These are phyloP conservation scores for Trypoxylon attenuatum DNA, from an alignment of 2,888 invertebrate species.

Conservation along the genomic window DNA sequence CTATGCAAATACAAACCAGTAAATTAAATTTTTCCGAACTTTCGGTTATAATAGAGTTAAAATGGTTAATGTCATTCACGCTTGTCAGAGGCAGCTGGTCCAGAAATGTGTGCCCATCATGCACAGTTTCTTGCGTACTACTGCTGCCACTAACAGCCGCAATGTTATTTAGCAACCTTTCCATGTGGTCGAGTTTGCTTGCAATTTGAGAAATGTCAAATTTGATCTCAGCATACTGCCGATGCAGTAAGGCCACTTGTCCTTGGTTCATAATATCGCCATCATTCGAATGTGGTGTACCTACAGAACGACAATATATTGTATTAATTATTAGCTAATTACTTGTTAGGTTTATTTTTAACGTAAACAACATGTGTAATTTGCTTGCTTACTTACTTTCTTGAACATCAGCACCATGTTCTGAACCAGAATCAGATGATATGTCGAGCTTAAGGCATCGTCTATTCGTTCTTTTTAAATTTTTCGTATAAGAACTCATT, in stretches of 20 bases:
- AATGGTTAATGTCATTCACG: background rate
- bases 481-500: background rate
- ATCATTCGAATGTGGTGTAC: background rate
- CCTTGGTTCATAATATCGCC: too few species aligned
- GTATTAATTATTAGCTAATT: too few species aligned
- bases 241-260: too few species aligned
- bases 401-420: background rate
- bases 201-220: too few species aligned
- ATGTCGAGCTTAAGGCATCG: background rate
- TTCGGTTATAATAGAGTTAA: conserved; percentile 9
- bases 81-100: conserved; percentile 4
- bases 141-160: background rate
- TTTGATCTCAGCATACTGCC: too few species aligned
- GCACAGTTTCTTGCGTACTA: background rate
- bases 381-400: background rate
- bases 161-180: too few species aligned
- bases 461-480: background rate
- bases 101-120: conserved; percentile 4
- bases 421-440: background rate
- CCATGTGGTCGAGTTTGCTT: too few species aligned
- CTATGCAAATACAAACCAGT: too few species aligned
- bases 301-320: background rate
- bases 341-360: background rate
- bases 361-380: conserved; percentile 1
- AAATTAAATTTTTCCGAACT: too few species aligned